Evolutionary conservation across 2,113 vertebrate species (phyloP).

Genomic region (Chelonoidis abingdonii): DNA sequence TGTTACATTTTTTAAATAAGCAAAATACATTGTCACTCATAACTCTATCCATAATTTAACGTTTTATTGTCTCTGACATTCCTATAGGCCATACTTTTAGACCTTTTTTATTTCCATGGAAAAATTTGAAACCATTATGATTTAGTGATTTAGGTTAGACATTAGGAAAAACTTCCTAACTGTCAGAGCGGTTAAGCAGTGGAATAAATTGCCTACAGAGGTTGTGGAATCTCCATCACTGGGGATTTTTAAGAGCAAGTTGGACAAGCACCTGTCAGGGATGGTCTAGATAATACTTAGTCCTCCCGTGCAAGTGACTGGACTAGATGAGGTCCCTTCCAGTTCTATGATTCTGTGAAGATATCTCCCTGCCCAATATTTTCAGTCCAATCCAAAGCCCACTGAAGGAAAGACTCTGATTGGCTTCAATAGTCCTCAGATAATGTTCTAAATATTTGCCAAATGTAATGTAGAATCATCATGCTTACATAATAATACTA

Average conservation of each 20-base stretch:
- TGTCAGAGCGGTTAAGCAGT: too few relatives aligned
- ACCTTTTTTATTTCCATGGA: not conserved
- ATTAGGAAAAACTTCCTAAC: too few relatives aligned
- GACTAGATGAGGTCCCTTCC: too few relatives aligned
- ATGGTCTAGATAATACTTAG: too few relatives aligned
- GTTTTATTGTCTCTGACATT: not conserved
- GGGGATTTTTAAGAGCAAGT: too few relatives aligned
- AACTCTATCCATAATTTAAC: not conserved
- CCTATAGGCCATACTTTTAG: not conserved
- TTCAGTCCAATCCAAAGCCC: not conserved
- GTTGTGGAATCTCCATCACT: too few relatives aligned
- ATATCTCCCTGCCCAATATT: not conserved
- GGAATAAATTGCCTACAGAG: too few relatives aligned
- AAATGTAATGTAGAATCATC: conserved; percentile 15
- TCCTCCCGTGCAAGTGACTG: too few relatives aligned
- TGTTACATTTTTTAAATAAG: not conserved
- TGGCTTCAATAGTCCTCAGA: conserved; percentile 45
- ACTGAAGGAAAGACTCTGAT: conserved; percentile 16
- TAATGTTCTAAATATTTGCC: conserved; percentile 47
- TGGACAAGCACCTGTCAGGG: too few relatives aligned
- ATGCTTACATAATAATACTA: not conserved
- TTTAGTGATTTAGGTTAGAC: too few relatives aligned
- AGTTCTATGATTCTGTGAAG: too few relatives aligned
- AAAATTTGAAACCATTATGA: not conserved
- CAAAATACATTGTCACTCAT: not conserved